A percentile compares a stretch with the other conserved stretches of the same genome.
phyloP scores from a whole-genome alignment of 2,888 invertebrate genomes.

The Aricia artaxerxes region DNA sequence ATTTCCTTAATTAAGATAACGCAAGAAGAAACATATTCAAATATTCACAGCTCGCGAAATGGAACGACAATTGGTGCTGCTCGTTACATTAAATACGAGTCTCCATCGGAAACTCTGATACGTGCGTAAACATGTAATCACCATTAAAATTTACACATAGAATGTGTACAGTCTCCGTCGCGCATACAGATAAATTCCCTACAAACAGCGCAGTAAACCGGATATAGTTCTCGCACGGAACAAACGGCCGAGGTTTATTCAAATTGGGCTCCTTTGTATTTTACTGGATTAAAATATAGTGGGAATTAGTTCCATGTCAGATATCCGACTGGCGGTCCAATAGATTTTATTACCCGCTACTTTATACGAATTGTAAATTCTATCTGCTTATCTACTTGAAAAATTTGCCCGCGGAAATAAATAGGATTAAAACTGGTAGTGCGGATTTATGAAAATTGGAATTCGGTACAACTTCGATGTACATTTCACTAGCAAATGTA shows the following conservation, averaged over 20 bases:
- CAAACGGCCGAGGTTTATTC: constrained; percentile 78
- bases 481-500: neutral
- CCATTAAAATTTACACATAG: constrained; percentile 48
- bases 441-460: constrained; percentile 22
- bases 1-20: constrained; percentile 3
- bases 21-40: constrained; percentile 11
- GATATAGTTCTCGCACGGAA: constrained; percentile 75
- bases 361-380: constrained; percentile 57
- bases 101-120: constrained; percentile 36
- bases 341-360: constrained; percentile 65
- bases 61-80: constrained; percentile 5
- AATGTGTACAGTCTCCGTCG: constrained; percentile 53
- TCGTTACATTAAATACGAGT: constrained; percentile 26
- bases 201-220: constrained; percentile 71
- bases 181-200: constrained; percentile 71
- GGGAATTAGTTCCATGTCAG: constrained; percentile 78
- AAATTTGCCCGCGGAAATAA: constrained; percentile 31
- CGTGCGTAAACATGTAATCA: constrained; percentile 40
- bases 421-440: constrained; percentile 28
- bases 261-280: constrained; percentile 79
- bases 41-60: neutral
- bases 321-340: constrained; percentile 63
- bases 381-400: constrained; percentile 38
- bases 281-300: constrained; percentile 78
- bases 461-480: constrained; percentile 20